phyloP scores from a whole-genome alignment of 2,888 invertebrate species.

The Stramonita haemastoma region DNA sequence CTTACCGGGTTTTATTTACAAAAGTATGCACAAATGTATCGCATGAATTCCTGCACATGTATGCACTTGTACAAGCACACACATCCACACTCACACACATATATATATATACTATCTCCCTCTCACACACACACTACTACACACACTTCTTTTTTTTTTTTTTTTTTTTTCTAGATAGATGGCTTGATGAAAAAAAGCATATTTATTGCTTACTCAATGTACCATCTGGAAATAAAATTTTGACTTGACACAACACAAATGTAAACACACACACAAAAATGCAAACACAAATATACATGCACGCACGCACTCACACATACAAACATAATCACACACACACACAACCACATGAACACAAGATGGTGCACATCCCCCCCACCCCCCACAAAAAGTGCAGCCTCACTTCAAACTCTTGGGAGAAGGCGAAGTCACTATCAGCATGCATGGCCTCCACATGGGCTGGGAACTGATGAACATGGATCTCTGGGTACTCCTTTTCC shows the following conservation, averaged over 20 bases:
- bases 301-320: not conserved
- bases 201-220: no score
- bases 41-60: no score
- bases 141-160: not conserved
- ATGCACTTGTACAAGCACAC: not conserved
- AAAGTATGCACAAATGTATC: no score
- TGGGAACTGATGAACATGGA: slow-evolving; percentile 87
- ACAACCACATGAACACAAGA: not conserved
- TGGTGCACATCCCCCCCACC: not conserved
- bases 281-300: no score
- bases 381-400: slow-evolving; percentile 14
- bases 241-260: no score
- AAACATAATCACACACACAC: slow-evolving; percentile 5
- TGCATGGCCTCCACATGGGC: slow-evolving; percentile 91
- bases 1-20: no score
- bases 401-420: slow-evolving; percentile 95
- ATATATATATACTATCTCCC: no score
- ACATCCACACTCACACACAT: not conserved
- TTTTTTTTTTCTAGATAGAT: not conserved
- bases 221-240: no score
- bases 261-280: not conserved
- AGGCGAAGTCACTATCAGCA: slow-evolving; percentile 95
- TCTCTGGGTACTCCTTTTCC: slow-evolving; percentile 79
- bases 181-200: no score
- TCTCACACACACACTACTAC: no score